Evolutionary conservation across 2,113 vertebrate species (phyloP), one percentile per base, ranked within the genome.

Genomic region (Nothobranchius kuhntae): DNA sequence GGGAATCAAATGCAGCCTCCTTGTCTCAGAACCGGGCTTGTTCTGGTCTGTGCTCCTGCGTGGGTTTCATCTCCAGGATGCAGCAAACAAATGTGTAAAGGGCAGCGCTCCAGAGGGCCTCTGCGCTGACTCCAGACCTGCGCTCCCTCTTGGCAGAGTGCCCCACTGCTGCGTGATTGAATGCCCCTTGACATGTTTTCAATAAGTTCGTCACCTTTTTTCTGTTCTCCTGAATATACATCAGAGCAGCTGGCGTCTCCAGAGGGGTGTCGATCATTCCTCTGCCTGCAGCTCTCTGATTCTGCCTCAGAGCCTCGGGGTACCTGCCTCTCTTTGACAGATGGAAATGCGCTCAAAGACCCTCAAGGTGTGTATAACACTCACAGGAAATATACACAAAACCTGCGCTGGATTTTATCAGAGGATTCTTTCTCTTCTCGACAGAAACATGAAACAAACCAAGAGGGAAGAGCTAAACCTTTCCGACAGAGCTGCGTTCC

Each of bases 121-220:
- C 81, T 64, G 65, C 66, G 81, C 76, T 78, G 73, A 73, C 83
- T 78, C 72, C 56, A 78, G 73, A 81, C 71, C 79, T 59, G 61
- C 50, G 59, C 30, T 79, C 50, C 54, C 2, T 61, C 65, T 81
- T 88, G 85, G 87, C 88, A 78, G 60, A 35, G 15, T 13, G 80
- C 84, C 83, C 73, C 51, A 40, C 71, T 65, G 75, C 68, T 80
- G 80, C 67, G 14, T 75, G 86, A 89, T 86, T 85, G 86, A 90
- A 92, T 87, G 78, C 81, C 65, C 65, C 58, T 75, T 89, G 91
- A 91, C 92, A 89, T 71, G 55, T 91, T 83, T 89, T 81, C 91
- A 90, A 92, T 93, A 91, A 80, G 83, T 89, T 86, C 66, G 75
- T 89, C 88, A 91, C 87, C 91, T 91, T 91, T 89, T 89, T 86